Base-by-base conservation (phyloP, 2,888 invertebrate genomes). In the Phaedon cochleariae region DNA sequence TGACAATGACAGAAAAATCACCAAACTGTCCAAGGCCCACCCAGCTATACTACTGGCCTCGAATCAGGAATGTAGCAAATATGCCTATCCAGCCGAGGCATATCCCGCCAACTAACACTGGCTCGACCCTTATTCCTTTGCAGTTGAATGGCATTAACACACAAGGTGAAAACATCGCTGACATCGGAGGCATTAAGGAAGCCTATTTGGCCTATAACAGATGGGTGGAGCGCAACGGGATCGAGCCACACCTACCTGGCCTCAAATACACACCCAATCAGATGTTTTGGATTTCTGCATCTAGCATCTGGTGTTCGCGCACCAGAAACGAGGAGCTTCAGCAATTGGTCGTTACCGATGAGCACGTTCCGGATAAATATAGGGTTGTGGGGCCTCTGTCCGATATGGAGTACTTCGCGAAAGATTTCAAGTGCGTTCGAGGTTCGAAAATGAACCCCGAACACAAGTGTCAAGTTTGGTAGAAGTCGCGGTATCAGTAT, bases 101-200 rank as follows among this genome's bases (percentile, higher is more conserved):
- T n/a, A n/a, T n/a, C 61, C 58, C 41, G 53, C 22, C 51, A 62
- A 72, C 73, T 74, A 75, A 74, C 76, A 67, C 22, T 6, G 17
- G 45, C 57, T 46, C 45, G 45, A 21, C 57, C 15, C 15, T 41
- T 26, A 26, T 26, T 15, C 6, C 41, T 7, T 75, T 84, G 17
- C 82, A 95, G 94, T 81, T 97, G 62, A 95, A 96, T 79, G 97
- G 97, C 64, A 90, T 95, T 71, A 94, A 94, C 79, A 96, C 96
- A 0, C 94, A 95, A 84, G 95, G 95, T 15, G 96, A 97, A 82
- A 97, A 97, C 82, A 96, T 97, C 65, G 97, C 97, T 0, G 97
- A 97, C 81, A 97, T 95, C 81, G 96, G 96, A 5, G 97, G 96
- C 3, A 90, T 96, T 72, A 96, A 96, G 81, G 93, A 96, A 82